Base-by-base conservation (phyloP, 2,113 vertebrate species). In the Numenius arquata region DNA sequence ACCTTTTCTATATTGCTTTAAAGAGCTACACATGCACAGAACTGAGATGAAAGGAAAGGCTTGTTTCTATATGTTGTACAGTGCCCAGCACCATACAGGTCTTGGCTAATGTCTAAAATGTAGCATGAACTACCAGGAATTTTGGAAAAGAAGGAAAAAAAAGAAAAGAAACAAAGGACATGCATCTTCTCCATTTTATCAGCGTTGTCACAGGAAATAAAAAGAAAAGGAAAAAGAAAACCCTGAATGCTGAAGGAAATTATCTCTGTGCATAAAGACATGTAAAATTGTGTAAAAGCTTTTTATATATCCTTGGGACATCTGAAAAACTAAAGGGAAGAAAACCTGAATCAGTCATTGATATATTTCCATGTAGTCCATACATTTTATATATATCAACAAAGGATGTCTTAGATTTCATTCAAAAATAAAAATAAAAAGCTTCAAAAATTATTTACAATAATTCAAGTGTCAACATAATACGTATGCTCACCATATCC, bases 121-220 rank as follows among this genome's bases (percentile, higher is more conserved):
- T 47, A 18, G 1, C 5, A 45, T 9, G 2, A 77, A 30, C 4
- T 38, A 47, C 2, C 5, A 59, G 0, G 1, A 29, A 20, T 62
- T 81, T 58, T 20, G 32, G 11, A 83, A 62, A 74, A 11, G 6
- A 26, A 12, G 15, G 12, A 27, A 32, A 29, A 43, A 43, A 43
- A 43, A 43, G 13, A 15, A 43, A 43, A 43, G 13, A 43, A 43
- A 15, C 41, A 53, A 38, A 10, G 11, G 4, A 29, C 2, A 3
- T 0, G 0, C 8, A 5, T 47, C 4, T 45, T 74, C 7, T 9
- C 2, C 5, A 26, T 82, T 77, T 77, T 5, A 52, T 13, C 27
- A 71, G 2, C 4, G 8, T 41, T 45, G 17, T 40, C 32, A 29
- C 11, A 21, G 10, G 26, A 56, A 61, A 70, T 1, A n/a, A 58